Evolutionary conservation across 2,888 invertebrate genomes (phyloP), one percentile per base, ranked within the genome.

Genomic region (Neoaliturus tenellus): DNA sequence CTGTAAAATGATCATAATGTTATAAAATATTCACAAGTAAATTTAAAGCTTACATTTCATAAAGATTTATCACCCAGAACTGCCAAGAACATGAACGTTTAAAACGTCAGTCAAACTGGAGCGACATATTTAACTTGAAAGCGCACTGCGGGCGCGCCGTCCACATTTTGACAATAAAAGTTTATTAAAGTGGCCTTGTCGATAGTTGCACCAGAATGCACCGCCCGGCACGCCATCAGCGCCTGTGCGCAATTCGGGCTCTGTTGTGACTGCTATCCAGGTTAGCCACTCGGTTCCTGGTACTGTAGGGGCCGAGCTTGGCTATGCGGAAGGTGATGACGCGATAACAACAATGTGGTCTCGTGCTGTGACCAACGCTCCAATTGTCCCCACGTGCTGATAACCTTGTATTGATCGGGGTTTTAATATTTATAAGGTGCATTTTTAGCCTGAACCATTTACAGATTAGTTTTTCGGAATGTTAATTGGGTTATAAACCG

Each of bases 201-300:
- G 31, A 62, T 62, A 62, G 17, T 62, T 62, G 8, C 28, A 28
- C 62, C 62, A 14, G 14, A 48, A 17, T 48, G 48, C 48, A 48
- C 20, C 51, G 51, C 23, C 23, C 48, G 10, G 28, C 62, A 62
- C 62, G 62, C 28, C 62, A 62, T 31, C 25, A 23, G 5, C 23
- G 23, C 55, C 55, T 55, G 44, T 20, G 51, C 62, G 62, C 8
- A 6, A 71, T 71, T 71, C 71, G 71, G 67, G 4, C 71, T n/a
- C n/a, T 67, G 5, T 71, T 71, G 71, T 67, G 5, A n/a, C n/a
- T 67, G 67, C 20, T 67, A 71, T 39, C 71, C 41, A n/a, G 71
- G 71, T 71, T 71, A 41, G 67, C 33, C n/a, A n/a, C n/a, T 28
- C 17, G 62, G 28, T 62, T 62, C 62, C 62, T 28, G 62, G 62